Conservation (phyloP, 2,797 vertebrate species). For the Choloepus didactylus region DNA sequence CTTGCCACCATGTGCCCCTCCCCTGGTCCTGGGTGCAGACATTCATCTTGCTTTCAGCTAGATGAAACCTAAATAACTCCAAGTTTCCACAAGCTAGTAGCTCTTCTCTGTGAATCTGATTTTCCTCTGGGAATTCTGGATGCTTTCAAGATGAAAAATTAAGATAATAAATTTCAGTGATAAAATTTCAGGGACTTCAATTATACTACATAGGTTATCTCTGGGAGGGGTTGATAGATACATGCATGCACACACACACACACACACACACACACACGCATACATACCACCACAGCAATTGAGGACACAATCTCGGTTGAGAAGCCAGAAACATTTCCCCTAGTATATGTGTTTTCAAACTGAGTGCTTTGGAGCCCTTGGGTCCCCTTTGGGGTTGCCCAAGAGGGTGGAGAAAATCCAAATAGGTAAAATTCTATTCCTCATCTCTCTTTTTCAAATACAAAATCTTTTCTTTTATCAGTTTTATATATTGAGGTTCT, state of each 20-base stretch:
- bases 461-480: not conserved
- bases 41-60: not conserved
- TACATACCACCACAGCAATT: fast-evolving
- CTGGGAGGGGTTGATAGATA: not conserved
- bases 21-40: not conserved
- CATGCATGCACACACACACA: fast-evolving
- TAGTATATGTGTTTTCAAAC: not conserved
- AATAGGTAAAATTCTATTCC: not conserved
- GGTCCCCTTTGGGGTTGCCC: not conserved
- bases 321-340: not conserved
- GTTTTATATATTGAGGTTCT: not conserved
- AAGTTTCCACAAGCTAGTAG: not conserved
- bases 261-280: fast-evolving
- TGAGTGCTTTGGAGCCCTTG: not conserved
- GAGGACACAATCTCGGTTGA: not conserved
- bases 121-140: not conserved
- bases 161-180: not conserved
- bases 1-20: not conserved
- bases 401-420: fast-evolving
- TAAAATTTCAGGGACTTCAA: not conserved
- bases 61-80: not conserved
- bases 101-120: not conserved
- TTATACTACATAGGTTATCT: no score
- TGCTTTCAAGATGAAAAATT: not conserved
- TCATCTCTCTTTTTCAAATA: not conserved